phyloP scores from a whole-genome alignment of 2,888 invertebrate genomes.

The Agriotes lineatus region DNA sequence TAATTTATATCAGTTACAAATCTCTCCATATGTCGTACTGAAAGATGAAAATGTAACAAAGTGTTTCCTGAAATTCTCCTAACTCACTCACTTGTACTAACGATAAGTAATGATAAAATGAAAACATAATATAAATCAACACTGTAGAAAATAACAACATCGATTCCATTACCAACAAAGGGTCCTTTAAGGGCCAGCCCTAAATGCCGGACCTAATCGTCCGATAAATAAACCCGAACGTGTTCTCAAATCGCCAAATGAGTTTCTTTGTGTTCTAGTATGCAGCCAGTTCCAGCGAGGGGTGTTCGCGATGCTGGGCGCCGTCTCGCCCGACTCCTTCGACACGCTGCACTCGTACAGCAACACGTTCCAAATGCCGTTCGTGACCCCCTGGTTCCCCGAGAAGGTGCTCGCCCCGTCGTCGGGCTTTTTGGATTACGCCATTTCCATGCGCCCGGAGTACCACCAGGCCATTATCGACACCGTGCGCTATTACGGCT shows the following conservation, averaged over 20 bases:
- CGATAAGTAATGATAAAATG: too few species aligned
- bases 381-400: constrained; percentile 94
- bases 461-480: constrained; percentile 96
- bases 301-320: constrained; percentile 90
- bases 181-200: too few species aligned
- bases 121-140: too few species aligned
- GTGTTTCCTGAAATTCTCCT: too few species aligned
- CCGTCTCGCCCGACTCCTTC: constrained; percentile 93
- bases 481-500: constrained; percentile 91
- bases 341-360: constrained; percentile 94
- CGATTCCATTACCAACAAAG: too few species aligned
- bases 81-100: too few species aligned
- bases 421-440: constrained; percentile 90
- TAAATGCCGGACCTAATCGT: too few species aligned
- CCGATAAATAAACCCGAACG: too few species aligned
- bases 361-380: constrained; percentile 96
- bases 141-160: too few species aligned
- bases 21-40: too few species aligned
- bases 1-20: too few species aligned
- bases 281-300: constrained; percentile 92
- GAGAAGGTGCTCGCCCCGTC: constrained; percentile 92
- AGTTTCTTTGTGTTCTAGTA: constrained; percentile 70
- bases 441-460: constrained; percentile 94
- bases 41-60: too few species aligned
- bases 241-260: background rate